Percentiles rank a stretch among this genome's conserved stretches.
phyloP scores from a whole-genome alignment of 2,888 invertebrate species.

The Caradrina kadenii region DNA sequence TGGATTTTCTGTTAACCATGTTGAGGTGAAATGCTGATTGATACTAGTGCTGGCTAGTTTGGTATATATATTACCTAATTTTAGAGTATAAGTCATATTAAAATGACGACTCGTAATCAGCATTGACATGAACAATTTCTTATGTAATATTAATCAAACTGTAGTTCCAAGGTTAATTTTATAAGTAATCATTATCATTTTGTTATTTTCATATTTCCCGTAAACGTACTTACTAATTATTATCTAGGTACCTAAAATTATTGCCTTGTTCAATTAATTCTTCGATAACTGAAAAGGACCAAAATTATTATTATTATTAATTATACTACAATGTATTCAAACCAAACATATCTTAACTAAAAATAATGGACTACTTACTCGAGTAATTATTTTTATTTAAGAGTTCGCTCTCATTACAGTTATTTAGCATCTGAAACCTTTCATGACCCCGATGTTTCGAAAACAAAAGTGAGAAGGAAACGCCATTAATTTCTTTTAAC shows the following conservation, averaged over 20 bases:
- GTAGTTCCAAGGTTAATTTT: constrained; percentile 21
- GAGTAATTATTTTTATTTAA: constrained; percentile 62
- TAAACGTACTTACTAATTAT: constrained; percentile 18
- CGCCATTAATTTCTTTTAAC: background rate
- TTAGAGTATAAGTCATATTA: constrained; percentile 3
- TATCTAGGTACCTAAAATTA: constrained; percentile 38
- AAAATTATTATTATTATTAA: constrained; percentile 62
- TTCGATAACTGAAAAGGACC: constrained; percentile 66
- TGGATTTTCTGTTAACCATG: background rate
- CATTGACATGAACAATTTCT: background rate
- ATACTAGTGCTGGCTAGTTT: background rate
- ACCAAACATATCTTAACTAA: constrained; percentile 66
- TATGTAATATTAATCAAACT: constrained; percentile 16
- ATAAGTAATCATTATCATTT: constrained; percentile 8
- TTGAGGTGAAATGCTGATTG: background rate
- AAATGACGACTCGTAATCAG: background rate
- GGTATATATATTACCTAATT: background rate
- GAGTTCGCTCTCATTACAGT: constrained; percentile 12
- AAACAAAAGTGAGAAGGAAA: constrained; percentile 5
- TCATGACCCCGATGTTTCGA: background rate
- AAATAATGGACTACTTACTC: constrained; percentile 55
- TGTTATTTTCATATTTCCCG: constrained; percentile 27
- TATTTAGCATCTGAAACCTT: background rate
- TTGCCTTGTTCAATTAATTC: constrained; percentile 50
- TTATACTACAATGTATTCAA: constrained; percentile 64